Conservation (phyloP, 2,888 invertebrate genomes). For the Tortrix viridana region DNA sequence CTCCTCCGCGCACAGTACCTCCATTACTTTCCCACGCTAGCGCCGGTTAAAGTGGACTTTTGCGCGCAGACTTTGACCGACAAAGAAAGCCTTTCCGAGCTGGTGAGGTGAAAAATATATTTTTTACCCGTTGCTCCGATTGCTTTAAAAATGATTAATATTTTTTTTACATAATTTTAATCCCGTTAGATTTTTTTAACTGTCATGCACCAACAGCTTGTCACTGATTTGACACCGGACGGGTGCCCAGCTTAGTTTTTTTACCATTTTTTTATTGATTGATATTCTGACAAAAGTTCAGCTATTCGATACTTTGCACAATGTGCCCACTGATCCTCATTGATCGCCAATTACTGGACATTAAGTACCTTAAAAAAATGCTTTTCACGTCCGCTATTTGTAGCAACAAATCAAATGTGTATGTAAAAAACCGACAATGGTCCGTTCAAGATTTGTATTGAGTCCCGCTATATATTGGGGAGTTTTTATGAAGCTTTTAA, state of each 20-base stretch:
- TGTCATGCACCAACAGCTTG: conserved; percentile 68
- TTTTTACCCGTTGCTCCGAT: too few species aligned
- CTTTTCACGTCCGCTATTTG: conserved; percentile 81
- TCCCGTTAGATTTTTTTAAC: conserved; percentile 45
- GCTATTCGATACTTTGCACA: conserved; percentile 76
- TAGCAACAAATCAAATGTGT: conserved; percentile 80
- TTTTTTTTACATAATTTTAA: conserved; percentile 20
- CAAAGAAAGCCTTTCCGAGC: too few species aligned
- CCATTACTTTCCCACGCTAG: too few species aligned
- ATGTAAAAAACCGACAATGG: conserved; percentile 70
- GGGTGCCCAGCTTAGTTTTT: conserved; percentile 67
- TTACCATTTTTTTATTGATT: conserved; percentile 60
- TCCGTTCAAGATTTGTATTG: conserved; percentile 73
- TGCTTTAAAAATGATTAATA: not conserved
- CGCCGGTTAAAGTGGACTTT: too few species aligned
- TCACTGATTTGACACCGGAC: conserved; percentile 69
- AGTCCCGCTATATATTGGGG: conserved; percentile 59
- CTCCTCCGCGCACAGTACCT: too few species aligned
- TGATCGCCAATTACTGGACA: conserved; percentile 85
- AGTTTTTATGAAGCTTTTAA: conserved; percentile 65
- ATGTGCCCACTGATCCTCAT: conserved; percentile 84
- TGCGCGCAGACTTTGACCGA: too few species aligned
- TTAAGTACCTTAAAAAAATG: conserved; percentile 83
- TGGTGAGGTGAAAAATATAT: too few species aligned
- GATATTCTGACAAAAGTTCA: conserved; percentile 66